These are phyloP conservation scores for Creontiades dilutus DNA, from an alignment of 2,888 invertebrate species.

Conservation along the genomic window DNA sequence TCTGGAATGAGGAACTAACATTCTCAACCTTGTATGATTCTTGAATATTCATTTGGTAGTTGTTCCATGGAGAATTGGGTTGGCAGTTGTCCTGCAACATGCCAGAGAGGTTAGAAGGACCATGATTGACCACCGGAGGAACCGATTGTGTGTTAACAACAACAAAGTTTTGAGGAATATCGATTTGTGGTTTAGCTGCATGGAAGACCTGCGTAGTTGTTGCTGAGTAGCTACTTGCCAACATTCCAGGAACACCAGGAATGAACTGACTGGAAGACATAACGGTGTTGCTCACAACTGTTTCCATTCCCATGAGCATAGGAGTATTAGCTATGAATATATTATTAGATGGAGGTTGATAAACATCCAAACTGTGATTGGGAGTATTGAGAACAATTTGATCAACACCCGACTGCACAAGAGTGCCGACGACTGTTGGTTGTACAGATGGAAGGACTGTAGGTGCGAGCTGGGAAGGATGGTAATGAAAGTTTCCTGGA, in stretches of 20 bases:
- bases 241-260: constrained; percentile 88
- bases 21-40: constrained; percentile 73
- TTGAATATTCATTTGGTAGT: constrained; percentile 74
- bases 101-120: constrained; percentile 57
- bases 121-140: constrained; percentile 59
- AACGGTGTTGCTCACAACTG: constrained; percentile 92
- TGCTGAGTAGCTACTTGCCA: constrained; percentile 90
- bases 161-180: constrained; percentile 75
- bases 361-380: constrained; percentile 81
- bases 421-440: constrained; percentile 80
- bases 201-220: constrained; percentile 92
- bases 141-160: constrained; percentile 75
- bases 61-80: constrained; percentile 73
- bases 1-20: constrained; percentile 74
- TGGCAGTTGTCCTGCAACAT: constrained; percentile 62
- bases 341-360: constrained; percentile 80
- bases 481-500: constrained; percentile 81
- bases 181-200: constrained; percentile 83
- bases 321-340: constrained; percentile 81
- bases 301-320: constrained; percentile 90
- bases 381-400: constrained; percentile 78
- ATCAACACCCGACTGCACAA: constrained; percentile 81
- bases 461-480: constrained; percentile 77
- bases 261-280: constrained; percentile 91
- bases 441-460: constrained; percentile 72